Evolutionary conservation across 2,888 invertebrate species (phyloP).

Genomic region (Drosophila formosana): DNA sequence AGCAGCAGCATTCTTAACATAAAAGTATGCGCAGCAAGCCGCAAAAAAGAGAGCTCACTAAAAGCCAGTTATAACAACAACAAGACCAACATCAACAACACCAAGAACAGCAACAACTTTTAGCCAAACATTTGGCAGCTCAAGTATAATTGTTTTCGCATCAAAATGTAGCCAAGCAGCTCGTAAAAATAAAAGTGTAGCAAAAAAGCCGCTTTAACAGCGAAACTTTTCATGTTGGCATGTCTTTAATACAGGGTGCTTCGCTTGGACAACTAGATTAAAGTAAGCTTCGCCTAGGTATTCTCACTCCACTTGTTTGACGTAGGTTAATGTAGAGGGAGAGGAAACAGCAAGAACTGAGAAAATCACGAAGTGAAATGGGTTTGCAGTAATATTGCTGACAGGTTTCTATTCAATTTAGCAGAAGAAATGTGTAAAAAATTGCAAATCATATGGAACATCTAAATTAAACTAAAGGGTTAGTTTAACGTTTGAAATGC

Average conservation of each 20-base stretch:
- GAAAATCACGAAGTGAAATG: neutral
- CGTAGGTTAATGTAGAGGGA: neutral
- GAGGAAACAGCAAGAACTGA: neutral
- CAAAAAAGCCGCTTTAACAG: conserved; percentile 23
- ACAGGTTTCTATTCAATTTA: conserved; percentile 2
- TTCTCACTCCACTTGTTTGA: conserved; percentile 4
- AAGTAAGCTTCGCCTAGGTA: neutral
- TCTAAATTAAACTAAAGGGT: neutral
- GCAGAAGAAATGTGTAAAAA: neutral
- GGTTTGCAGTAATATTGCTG: neutral
- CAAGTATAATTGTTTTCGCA: conserved; percentile 74
- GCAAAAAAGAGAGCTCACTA: conserved; percentile 24
- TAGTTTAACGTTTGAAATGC: neutral
- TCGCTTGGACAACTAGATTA: neutral
- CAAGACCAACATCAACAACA: neutral
- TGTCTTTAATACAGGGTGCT: conserved; percentile 58
- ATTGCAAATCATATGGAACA: neutral
- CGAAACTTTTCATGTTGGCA: conserved; percentile 22
- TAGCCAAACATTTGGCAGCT: conserved; percentile 39
- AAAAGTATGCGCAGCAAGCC: conserved; percentile 45
- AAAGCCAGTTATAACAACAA: conserved; percentile 23
- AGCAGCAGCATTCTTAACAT: conserved; percentile 28
- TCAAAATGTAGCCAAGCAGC: conserved; percentile 59
- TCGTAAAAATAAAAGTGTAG: conserved; percentile 61
- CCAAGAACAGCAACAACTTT: neutral